Conservation (phyloP, 2,113 vertebrate species). For the Paralichthys olivaceus region DNA sequence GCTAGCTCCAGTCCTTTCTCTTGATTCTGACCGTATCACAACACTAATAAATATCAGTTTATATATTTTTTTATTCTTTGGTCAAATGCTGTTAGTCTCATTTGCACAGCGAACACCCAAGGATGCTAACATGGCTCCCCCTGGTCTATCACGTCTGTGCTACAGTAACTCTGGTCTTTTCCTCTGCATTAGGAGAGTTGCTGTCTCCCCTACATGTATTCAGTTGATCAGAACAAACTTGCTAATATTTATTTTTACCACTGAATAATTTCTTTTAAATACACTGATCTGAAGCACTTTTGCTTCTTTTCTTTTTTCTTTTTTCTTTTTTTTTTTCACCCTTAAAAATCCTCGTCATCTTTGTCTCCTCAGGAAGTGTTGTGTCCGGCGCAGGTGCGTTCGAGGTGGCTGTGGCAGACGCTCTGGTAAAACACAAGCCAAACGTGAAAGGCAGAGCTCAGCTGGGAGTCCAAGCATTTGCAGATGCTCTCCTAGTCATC, state of each 20-base stretch:
- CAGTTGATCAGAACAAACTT: slow-evolving; percentile 72
- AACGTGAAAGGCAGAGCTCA: slow-evolving; percentile 93
- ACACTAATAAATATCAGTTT: neutral
- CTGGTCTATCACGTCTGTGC: slow-evolving; percentile 66
- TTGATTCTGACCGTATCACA: too few relatives aligned
- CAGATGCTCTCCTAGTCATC: slow-evolving; percentile 94
- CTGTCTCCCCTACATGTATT: slow-evolving; percentile 74
- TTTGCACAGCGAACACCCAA: slow-evolving; percentile 73
- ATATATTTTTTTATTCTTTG: neutral
- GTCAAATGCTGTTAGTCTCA: neutral
- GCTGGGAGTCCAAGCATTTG: slow-evolving; percentile 95
- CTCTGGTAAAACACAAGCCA: slow-evolving; percentile 91
- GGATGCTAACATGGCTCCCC: slow-evolving; percentile 56
- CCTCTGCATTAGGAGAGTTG: slow-evolving; percentile 74
- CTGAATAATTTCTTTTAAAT: neutral
- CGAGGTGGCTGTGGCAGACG: slow-evolving; percentile 92
- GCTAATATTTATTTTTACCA: neutral
- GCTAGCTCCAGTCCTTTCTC: too few relatives aligned
- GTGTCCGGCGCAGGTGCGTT: slow-evolving; percentile 91
- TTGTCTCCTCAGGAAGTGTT: slow-evolving; percentile 85
- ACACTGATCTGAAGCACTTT: too few relatives aligned
- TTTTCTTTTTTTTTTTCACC: neutral
- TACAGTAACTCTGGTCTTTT: slow-evolving; percentile 68
- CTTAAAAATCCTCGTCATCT: neutral
- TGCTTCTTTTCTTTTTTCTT: neutral